Evolutionary conservation across 2,113 vertebrate genomes (phyloP).

Genomic region (Coregonus clupeaformis): DNA sequence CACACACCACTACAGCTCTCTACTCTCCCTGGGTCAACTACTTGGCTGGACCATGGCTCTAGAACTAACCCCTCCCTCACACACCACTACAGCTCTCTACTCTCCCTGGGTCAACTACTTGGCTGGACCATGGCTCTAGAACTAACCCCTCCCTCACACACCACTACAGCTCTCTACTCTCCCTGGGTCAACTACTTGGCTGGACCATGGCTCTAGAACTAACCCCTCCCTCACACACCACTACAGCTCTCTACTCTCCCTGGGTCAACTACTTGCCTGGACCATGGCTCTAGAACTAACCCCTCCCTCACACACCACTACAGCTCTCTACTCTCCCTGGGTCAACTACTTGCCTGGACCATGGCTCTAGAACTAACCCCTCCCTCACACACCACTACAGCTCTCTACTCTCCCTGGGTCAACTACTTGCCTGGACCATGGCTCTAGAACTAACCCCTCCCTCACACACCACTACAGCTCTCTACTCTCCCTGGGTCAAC

Average conservation of each 20-base stretch:
- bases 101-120: no score
- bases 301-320: not conserved
- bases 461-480: not conserved
- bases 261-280: no score
- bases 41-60: not conserved
- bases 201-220: conserved; percentile 24
- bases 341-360: no score
- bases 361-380: conserved; percentile 27
- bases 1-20: not conserved
- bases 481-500: no score
- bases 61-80: conserved; percentile 27
- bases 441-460: conserved; percentile 27
- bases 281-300: conserved; percentile 25
- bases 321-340: no score
- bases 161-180: not conserved
- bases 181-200: no score
- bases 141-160: conserved; percentile 3
- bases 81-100: not conserved
- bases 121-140: conserved; percentile 18
- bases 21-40: no score
- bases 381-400: not conserved
- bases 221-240: not conserved
- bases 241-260: not conserved
- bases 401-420: no score
- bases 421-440: no score